These are phyloP conservation scores for Prosopocoilus inquinatus DNA, from an alignment of 2,888 invertebrate species.

Conservation along the genomic window DNA sequence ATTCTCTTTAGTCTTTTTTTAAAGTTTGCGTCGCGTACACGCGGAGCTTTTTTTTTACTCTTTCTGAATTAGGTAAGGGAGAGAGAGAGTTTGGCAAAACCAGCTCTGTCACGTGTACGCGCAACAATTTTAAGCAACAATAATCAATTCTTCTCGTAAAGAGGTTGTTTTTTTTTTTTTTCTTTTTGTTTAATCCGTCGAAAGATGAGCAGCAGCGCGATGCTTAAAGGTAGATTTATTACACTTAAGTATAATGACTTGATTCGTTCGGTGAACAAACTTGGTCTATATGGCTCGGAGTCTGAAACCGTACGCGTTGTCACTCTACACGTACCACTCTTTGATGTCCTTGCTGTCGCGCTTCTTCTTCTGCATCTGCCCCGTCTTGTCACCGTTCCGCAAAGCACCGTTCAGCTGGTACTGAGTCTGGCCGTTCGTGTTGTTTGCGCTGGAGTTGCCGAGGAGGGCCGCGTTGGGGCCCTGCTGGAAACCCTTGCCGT, in stretches of 20 bases:
- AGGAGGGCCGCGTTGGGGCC: slow-evolving; percentile 78
- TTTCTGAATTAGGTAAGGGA: too few species aligned
- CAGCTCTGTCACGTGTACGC: too few species aligned
- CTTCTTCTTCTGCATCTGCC: slow-evolving; percentile 57
- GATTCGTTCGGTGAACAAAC: too few species aligned
- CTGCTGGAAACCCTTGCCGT: slow-evolving; percentile 73
- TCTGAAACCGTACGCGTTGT: slow-evolving; percentile 25
- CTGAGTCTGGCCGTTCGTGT: slow-evolving; percentile 50
- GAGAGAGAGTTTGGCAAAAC: too few species aligned
- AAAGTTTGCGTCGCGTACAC: neutral
- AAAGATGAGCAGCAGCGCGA: too few species aligned
- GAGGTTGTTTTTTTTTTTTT: too few species aligned
- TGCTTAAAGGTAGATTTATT: too few species aligned
- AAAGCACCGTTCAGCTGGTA: slow-evolving; percentile 55
- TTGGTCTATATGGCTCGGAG: slow-evolving; percentile 43
- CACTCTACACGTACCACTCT: slow-evolving; percentile 89
- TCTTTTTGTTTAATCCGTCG: too few species aligned
- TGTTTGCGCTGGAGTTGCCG: slow-evolving; percentile 56
- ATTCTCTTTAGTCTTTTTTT: neutral
- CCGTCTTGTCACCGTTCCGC: slow-evolving; percentile 53
- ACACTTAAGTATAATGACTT: too few species aligned
- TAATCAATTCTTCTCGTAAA: too few species aligned
- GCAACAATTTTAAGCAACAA: too few species aligned
- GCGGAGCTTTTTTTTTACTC: too few species aligned
- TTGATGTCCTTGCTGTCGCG: slow-evolving; percentile 86